Percentiles rank a stretch among this genome's conserved stretches.
Conservation (phyloP, 2,888 invertebrate genomes). For the Lottia gigantea region DNA sequence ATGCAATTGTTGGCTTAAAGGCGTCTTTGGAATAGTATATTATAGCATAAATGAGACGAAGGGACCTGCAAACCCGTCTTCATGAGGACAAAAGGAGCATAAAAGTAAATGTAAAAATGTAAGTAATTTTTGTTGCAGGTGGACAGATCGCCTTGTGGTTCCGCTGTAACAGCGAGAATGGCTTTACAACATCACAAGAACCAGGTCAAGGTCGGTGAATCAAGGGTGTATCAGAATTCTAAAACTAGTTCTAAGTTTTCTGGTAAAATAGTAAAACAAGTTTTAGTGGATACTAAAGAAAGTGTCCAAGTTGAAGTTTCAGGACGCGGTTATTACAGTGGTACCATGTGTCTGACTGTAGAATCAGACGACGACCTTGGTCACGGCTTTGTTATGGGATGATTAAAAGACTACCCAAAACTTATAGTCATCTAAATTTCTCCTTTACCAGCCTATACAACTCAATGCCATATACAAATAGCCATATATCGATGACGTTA, state of each 20-base stretch:
- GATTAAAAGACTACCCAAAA: no score
- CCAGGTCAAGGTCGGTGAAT: conserved; percentile 50
- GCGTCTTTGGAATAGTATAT: no score
- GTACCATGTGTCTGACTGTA: conserved; percentile 51
- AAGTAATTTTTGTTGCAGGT: conserved; percentile 50
- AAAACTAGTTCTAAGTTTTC: conserved; percentile 50
- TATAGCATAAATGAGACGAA: no score
- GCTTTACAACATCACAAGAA: conserved; percentile 59
- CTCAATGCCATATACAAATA: no score
- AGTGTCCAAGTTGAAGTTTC: conserved; percentile 67
- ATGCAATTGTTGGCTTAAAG: no score
- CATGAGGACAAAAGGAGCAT: no score
- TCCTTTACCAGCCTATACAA: no score
- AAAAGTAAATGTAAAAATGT: no score
- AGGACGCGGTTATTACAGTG: conserved; percentile 58
- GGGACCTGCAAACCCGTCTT: no score
- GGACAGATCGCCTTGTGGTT: conserved; percentile 68
- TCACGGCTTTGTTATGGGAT: conserved; percentile 57
- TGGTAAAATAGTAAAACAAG: conserved; percentile 37
- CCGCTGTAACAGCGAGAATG: conserved; percentile 65
- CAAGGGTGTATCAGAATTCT: conserved; percentile 50
- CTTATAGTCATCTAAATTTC: no score
- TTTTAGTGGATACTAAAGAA: conserved; percentile 37
- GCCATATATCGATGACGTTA: no score
- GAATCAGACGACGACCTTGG: conserved; percentile 61